Evolutionary conservation across 2,797 vertebrate genomes (phyloP).

Genomic region (Pteropus rufus): DNA sequence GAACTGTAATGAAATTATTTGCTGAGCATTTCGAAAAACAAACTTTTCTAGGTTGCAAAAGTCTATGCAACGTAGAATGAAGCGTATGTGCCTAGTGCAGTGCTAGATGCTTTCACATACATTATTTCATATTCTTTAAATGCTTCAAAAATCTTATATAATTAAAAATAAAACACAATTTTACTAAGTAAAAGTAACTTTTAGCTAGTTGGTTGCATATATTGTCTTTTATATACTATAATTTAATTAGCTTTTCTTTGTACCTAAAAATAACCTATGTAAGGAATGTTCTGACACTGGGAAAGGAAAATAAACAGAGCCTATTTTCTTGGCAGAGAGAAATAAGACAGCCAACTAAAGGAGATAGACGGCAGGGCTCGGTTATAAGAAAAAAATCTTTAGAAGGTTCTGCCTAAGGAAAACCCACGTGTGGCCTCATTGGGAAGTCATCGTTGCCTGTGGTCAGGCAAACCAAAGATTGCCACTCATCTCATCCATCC

Average conservation of each 20-base stretch:
- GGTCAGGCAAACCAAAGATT: constrained; percentile 68
- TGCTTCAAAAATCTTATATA: neutral
- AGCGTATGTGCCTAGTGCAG: neutral
- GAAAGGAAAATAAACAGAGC: neutral
- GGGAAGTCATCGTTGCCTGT: constrained; percentile 52
- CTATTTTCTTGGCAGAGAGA: neutral
- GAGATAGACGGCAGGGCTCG: neutral
- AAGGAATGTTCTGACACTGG: neutral
- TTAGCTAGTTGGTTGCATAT: neutral
- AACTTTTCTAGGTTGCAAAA: neutral
- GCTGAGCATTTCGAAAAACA: neutral
- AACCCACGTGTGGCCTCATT: neutral
- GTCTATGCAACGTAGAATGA: neutral
- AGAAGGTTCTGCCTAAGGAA: neutral
- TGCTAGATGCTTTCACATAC: neutral
- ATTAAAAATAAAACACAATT: neutral
- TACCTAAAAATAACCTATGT: neutral
- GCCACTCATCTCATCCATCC: constrained; percentile 59
- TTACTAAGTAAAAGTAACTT: constrained; percentile 9
- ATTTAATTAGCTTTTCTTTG: constrained; percentile 8
- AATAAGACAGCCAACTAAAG: neutral
- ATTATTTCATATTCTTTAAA: neutral
- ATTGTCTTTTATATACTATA: neutral
- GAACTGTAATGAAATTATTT: neutral
- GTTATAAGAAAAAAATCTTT: neutral